Evolutionary conservation across 2,113 vertebrate genomes (phyloP).

Genomic region (Trichomycterus rosablanca): DNA sequence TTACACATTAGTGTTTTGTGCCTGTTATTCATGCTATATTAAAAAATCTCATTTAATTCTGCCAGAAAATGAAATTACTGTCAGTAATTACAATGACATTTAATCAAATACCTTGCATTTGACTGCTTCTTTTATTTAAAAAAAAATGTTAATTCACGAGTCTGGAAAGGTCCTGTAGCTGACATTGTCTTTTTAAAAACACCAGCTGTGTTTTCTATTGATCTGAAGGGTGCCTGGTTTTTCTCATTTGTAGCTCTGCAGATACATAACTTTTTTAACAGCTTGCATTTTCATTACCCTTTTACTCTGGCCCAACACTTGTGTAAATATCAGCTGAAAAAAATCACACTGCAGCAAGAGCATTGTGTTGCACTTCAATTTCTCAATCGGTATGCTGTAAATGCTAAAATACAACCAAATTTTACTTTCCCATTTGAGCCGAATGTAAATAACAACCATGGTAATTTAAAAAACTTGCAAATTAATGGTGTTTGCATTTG

Average conservation of each 20-base stretch:
- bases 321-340: conserved; percentile 32
- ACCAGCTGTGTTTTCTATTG: conserved; percentile 38
- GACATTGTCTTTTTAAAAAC: conserved; percentile 28
- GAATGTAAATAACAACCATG: conserved; percentile 1
- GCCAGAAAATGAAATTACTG: too few relatives aligned
- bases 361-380: conserved; percentile 20
- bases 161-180: conserved; percentile 21
- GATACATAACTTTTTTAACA: conserved; percentile 21
- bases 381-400: conserved; percentile 12
- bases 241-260: conserved; percentile 22
- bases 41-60: too few relatives aligned
- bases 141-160: conserved; percentile 26
- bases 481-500: conserved; percentile 20
- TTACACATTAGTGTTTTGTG: too few relatives aligned
- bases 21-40: too few relatives aligned
- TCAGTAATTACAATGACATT: conserved; percentile 47
- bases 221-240: conserved; percentile 38
- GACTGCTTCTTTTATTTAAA: conserved; percentile 21
- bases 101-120: conserved; percentile 33
- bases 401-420: conserved; percentile 1
- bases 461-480: conserved; percentile 15
- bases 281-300: conserved; percentile 35
- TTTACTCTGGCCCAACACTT: conserved; percentile 20
- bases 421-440: background rate
- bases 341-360: conserved; percentile 22